Evolutionary conservation across 2,888 invertebrate species (phyloP).

Genomic region (Gymnosoma rotundatum): DNA sequence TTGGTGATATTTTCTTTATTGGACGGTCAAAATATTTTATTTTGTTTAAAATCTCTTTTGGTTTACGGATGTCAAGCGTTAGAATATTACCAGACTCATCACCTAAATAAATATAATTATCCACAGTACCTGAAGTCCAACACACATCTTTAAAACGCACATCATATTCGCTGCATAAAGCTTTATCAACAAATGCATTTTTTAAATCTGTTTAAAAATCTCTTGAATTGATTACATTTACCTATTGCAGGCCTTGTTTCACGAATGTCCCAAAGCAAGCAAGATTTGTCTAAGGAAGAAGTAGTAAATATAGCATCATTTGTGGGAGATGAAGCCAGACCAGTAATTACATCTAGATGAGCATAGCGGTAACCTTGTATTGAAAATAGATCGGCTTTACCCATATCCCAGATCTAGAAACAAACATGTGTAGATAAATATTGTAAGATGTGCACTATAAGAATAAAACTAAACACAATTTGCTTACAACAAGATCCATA

Average conservation of each 20-base stretch:
- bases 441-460: not conserved
- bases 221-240: conserved; percentile 57
- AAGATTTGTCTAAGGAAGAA: conserved; percentile 76
- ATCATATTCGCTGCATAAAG: conserved; percentile 71
- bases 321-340: conserved; percentile 72
- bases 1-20: conserved; percentile 72
- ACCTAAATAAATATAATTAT: conserved; percentile 72
- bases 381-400: conserved; percentile 77
- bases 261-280: conserved; percentile 76
- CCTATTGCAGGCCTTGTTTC: conserved; percentile 76
- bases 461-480: not conserved
- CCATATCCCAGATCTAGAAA: conserved; percentile 79
- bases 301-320: conserved; percentile 73
- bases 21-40: conserved; percentile 72
- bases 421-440: not conserved
- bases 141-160: conserved; percentile 72
- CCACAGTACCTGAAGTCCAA: conserved; percentile 67
- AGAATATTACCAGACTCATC: conserved; percentile 74
- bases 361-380: conserved; percentile 73
- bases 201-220: not conserved
- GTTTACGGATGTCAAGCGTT: conserved; percentile 71
- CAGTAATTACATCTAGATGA: conserved; percentile 76
- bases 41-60: conserved; percentile 70
- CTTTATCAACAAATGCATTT: conserved; percentile 54
- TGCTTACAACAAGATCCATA: not conserved